Base-by-base conservation (phyloP, 1,140 invertebrate species). In the Lucilia sericata region DNA sequence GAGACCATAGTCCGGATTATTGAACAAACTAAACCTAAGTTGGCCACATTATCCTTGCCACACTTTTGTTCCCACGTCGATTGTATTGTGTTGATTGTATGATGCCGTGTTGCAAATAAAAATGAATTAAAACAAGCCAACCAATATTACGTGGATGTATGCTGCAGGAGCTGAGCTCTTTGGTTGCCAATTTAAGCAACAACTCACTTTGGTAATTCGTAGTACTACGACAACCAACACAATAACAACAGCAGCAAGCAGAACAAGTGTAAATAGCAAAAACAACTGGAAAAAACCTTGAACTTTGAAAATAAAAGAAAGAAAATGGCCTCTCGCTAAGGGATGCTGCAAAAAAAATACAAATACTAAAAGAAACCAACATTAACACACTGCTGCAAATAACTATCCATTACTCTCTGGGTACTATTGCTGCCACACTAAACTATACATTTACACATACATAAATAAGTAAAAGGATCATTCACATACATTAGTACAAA, bases 261-360 rank as follows among this genome's bases (percentile, higher is more conserved):
- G 10, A 7, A 42, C 42, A 42, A 42, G 42, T 42, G 42, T 42
- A 42, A 42, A 42, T 17, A 55, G 51, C 51, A 55, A 70, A 19
- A 70, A 70, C 21, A 70, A 70, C 17, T 21, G 3, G 65, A 25
- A 25, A 70, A 70, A 70, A 70, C 65, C 65, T 70, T 70, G 65
- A 70, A 70, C 65, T 70, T 70, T 70, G 19, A 12, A 70, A 21
- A 70, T 19, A 12, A 21, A 70, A 21, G 65, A 70, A 60, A 70
- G 65, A 70, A 70, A 70, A 70, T 70, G 65, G 65, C 55, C 55
- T 70, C 21, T 70, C 65, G n/a, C 19, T 21, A 70, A 70, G 65
- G 65, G 65, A 70, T 70, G 65, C 65, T 70, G 65, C 65, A 12
- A 7, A 25, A 21, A 21, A 60, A 17, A 60, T 25, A 70, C 65